A percentile compares a stretch with the other conserved stretches of the same genome.
Conservation (phyloP, 64 coral and sea anemone species). For the Montipora cactus region DNA sequence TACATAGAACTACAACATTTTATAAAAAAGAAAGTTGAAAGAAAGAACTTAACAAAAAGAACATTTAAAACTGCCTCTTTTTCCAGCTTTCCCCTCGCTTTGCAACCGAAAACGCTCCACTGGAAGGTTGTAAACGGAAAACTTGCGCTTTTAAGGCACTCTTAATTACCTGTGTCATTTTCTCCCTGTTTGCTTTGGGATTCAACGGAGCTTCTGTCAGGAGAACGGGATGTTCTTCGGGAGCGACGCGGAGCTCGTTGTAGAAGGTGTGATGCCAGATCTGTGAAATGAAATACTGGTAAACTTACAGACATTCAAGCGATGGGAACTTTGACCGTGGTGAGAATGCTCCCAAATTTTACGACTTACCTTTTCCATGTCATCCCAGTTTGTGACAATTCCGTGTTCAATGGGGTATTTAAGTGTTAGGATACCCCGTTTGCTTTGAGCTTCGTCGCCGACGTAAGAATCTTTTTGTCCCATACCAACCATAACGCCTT, state of each 20-base stretch:
- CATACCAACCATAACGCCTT: constrained; percentile 79
- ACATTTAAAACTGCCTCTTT: background rate
- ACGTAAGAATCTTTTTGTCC: constrained; percentile 78
- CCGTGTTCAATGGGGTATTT: constrained; percentile 78
- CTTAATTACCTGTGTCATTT: constrained; percentile 70
- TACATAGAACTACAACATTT: no score
- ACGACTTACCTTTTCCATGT: constrained; percentile 72
- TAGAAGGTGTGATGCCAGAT: constrained; percentile 69
- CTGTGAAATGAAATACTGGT: background rate
- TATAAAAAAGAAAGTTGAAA: no score
- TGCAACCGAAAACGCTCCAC: no score
- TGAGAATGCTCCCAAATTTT: background rate
- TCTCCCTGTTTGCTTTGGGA: constrained; percentile 76
- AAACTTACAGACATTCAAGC: constrained; percentile 19
- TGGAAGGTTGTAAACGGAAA: no score
- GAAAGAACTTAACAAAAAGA: no score
- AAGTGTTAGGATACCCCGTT: constrained; percentile 70
- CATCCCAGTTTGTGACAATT: constrained; percentile 83
- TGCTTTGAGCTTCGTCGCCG: constrained; percentile 66
- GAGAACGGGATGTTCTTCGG: constrained; percentile 71
- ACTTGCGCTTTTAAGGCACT: background rate
- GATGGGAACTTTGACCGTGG: background rate
- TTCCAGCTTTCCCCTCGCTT: no score
- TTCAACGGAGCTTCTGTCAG: constrained; percentile 74
- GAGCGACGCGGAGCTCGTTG: constrained; percentile 69